Conservation (phyloP, 2,888 invertebrate genomes). For the Tetranychus piercei region DNA sequence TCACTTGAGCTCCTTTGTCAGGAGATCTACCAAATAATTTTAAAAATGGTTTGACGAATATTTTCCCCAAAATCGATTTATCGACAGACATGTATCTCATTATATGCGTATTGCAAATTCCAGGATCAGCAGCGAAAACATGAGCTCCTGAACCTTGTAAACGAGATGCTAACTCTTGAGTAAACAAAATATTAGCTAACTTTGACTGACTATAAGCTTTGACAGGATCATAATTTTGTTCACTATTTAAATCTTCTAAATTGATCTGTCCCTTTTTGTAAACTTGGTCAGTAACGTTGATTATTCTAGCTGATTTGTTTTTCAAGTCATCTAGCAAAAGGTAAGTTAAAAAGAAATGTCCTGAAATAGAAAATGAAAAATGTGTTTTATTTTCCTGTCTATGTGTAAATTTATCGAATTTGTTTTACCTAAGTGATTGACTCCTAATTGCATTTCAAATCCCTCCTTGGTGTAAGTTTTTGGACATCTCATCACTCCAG, state of each 20-base stretch:
- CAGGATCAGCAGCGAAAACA: constrained; percentile 5
- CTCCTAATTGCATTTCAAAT: constrained; percentile 71
- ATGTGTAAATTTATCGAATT: not conserved
- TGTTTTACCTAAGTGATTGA: constrained; percentile 71
- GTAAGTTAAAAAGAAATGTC: constrained; percentile 26
- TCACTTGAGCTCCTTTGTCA: constrained; percentile 47
- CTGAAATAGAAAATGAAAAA: constrained; percentile 7
- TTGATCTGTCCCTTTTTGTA: constrained; percentile 37
- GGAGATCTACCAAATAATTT: constrained; percentile 31
- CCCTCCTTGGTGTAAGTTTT: constrained; percentile 55
- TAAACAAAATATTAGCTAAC: constrained; percentile 51
- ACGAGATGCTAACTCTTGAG: constrained; percentile 28
- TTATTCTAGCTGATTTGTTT: constrained; percentile 23
- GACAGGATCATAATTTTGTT: constrained; percentile 35
- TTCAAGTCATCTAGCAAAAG: constrained; percentile 22
- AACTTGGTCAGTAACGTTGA: constrained; percentile 29
- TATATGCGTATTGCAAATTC: not conserved
- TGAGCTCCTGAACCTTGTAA: not conserved
- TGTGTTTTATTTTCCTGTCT: not conserved
- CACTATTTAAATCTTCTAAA: constrained; percentile 53
- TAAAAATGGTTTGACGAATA: constrained; percentile 30
- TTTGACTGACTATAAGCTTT: constrained; percentile 64
- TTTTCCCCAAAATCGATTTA: constrained; percentile 22
- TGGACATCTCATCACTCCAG: constrained; percentile 62
- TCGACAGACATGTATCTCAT: not conserved